Percentiles rank a stretch among this genome's conserved stretches.
phyloP scores from a whole-genome alignment of 92 coral and sea anemone genomes.

The Heteractis magnifica region DNA sequence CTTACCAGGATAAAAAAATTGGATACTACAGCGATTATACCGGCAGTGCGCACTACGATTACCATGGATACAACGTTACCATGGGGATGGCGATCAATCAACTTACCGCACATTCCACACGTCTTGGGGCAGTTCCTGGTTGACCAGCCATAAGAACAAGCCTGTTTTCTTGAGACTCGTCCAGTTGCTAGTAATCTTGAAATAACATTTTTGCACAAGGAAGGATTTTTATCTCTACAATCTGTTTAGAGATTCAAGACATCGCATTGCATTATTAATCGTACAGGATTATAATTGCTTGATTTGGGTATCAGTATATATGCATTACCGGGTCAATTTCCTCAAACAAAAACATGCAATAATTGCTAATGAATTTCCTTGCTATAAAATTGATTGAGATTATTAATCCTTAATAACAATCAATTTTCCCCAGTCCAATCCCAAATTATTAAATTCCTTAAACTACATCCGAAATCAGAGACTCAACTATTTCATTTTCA shows the following conservation, averaged over 20 bases:
- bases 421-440: too few relatives aligned
- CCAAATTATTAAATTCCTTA: too few relatives aligned
- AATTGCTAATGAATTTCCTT: too few relatives aligned
- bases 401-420: too few relatives aligned
- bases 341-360: too few relatives aligned
- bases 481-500: too few relatives aligned
- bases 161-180: neutral
- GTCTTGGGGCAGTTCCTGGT: conserved; percentile 1
- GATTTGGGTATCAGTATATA: too few relatives aligned
- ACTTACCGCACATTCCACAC: conserved; percentile 23
- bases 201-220: neutral
- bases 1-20: neutral
- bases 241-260: neutral
- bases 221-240: conserved; percentile 13
- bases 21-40: neutral
- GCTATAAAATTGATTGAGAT: too few relatives aligned
- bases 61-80: neutral
- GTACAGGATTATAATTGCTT: neutral
- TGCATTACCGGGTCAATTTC: too few relatives aligned
- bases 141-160: conserved; percentile 7
- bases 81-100: neutral
- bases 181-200: neutral
- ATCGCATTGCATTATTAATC: neutral
- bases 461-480: too few relatives aligned
- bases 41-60: neutral